Base-by-base conservation (phyloP, 2,113 vertebrate species). In the Tenebrosternarchus preto region DNA sequence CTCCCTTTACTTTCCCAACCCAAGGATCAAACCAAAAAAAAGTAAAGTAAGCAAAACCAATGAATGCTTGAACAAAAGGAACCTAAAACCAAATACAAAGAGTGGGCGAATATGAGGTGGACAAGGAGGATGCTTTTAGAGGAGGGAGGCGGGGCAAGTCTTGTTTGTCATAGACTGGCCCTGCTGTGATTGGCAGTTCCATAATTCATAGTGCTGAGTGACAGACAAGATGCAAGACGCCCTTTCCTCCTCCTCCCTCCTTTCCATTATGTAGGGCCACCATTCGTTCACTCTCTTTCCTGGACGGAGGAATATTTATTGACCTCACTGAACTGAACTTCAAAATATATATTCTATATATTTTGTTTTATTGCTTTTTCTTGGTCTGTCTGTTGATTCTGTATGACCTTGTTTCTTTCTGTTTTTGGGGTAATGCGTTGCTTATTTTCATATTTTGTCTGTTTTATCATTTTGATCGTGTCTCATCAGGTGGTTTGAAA, bases 11-110 rank as follows among this genome's bases (percentile, higher is more conserved):
- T 60, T 74, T 83, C 71, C 29, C 31, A 60, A 78, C 78, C 43
- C 56, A 64, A 25, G 87, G 84, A 57, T 88, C 83, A 87, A 88
- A 90, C 88, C 90, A 87, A 92, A 90, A 92, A 89, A 87, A 86
- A 91, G 77, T 89, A 87, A 12, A 50, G 43, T 12, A 50, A 85
- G 86, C 84, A 90, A 91, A 83, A 92, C 90, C 89, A 87, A 93
- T 31, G 50, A 92, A 92, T 84, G 88, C 92, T 89, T 87, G 87
- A 88, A 93, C 91, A 88, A 90, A 90, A 88, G 89, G 84, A 91
- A 90, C 82, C 92, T 81, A 50, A 89, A 94, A 93, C 91, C 92
- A 93, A 94, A 94, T 93, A 91, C 87, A 85, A 86, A 46, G 77
- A 80, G 77, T 82, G 64, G 80, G 29, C 68, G 31, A 73, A 79